These are phyloP conservation scores for Diacarnus erythraeanus DNA, from an alignment of 37 sponge, comb jelly and placozoan genomes.

Conservation along the genomic window DNA sequence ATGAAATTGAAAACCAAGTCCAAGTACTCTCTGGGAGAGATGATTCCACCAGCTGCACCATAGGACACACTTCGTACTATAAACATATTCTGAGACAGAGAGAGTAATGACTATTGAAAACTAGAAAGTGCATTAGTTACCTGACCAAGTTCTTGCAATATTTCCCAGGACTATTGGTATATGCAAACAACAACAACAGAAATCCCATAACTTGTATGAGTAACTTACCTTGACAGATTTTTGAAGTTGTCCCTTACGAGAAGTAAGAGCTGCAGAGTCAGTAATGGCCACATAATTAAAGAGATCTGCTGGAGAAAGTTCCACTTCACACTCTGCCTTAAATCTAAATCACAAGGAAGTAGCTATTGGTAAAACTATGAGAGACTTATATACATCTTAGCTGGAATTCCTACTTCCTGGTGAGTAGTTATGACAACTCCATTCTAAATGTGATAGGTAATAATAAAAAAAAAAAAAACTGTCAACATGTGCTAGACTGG, in stretches of 20 bases:
- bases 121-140: not conserved
- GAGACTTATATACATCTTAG: constrained; percentile 1
- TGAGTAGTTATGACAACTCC: constrained; percentile 14
- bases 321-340: constrained; percentile 44
- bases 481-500: too few relatives aligned
- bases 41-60: constrained; percentile 22
- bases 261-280: not conserved
- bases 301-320: constrained; percentile 6
- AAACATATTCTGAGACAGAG: not conserved
- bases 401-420: not conserved
- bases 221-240: constrained; percentile 26
- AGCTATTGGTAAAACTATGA: not conserved
- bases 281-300: constrained; percentile 5
- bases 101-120: not conserved
- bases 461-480: too few relatives aligned
- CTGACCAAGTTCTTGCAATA: constrained; percentile 28
- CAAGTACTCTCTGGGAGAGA: constrained; percentile 39
- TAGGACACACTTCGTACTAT: constrained; percentile 26
- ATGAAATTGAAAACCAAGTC: constrained; percentile 15
- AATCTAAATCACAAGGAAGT: constrained; percentile 1
- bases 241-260: constrained; percentile 12
- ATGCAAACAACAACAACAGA: not conserved
- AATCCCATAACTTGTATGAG: too few relatives aligned
- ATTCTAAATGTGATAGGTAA: constrained; percentile 9
- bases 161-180: constrained; percentile 20